These are phyloP conservation scores for Azorinus chamasolen DNA, from an alignment of 2,888 invertebrate genomes.

Conservation along the genomic window DNA sequence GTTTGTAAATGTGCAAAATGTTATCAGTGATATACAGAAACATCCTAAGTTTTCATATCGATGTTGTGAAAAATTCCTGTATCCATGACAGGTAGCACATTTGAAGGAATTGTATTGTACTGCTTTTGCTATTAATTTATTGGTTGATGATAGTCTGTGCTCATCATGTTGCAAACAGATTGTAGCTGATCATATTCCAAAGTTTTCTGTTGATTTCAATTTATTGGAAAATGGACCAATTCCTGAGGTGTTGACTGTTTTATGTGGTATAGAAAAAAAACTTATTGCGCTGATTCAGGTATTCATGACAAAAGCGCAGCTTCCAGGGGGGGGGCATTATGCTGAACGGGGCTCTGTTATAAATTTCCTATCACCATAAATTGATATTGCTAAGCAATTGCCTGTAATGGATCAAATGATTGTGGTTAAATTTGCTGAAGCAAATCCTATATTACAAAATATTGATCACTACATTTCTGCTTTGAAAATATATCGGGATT, in stretches of 20 bases:
- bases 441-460: not conserved
- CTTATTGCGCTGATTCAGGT: slow-evolving; percentile 1
- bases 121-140: no score
- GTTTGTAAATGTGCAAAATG: no score
- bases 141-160: no score
- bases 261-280: not conserved
- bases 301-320: slow-evolving; percentile 2
- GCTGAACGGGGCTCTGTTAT: slow-evolving; percentile 8
- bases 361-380: not conserved
- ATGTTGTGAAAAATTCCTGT: no score
- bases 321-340: slow-evolving; percentile 18
- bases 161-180: no score
- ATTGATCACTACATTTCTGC: not conserved
- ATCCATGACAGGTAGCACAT: no score
- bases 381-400: not conserved
- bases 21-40: no score
- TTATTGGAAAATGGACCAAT: not conserved
- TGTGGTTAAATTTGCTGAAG: not conserved
- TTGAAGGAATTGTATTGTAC: no score
- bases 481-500: not conserved
- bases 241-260: not conserved
- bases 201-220: slow-evolving; percentile 1
- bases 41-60: no score
- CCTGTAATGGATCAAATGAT: not conserved
- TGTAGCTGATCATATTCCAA: not conserved